These are phyloP conservation scores for Diarsia dahlii DNA, from an alignment of 2,888 invertebrate genomes.

Conservation along the genomic window DNA sequence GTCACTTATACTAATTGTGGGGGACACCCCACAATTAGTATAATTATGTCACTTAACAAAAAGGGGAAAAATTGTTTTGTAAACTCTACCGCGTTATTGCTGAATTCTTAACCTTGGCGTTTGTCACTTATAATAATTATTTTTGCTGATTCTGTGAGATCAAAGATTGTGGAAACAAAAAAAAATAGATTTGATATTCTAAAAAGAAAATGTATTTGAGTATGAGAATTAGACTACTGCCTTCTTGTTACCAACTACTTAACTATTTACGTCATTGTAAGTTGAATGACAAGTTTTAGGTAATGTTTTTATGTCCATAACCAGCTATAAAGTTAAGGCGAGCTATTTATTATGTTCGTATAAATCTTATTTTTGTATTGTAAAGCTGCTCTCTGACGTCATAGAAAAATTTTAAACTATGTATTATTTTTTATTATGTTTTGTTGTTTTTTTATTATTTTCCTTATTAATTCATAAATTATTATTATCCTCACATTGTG, in stretches of 20 bases:
- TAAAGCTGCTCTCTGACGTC: slow-evolving; percentile 1
- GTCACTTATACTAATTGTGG: too few relatives aligned
- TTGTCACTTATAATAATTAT: slow-evolving; percentile 10
- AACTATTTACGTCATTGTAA: slow-evolving; percentile 15
- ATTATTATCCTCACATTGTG: slow-evolving; percentile 10
- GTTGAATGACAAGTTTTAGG: neutral
- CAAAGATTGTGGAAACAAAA: slow-evolving; percentile 13
- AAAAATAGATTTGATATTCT: neutral
- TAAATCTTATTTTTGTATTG: neutral
- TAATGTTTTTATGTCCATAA: neutral
- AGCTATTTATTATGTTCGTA: slow-evolving; percentile 1
- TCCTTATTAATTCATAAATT: neutral
- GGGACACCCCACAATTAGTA: neutral
- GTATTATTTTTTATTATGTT: neutral
- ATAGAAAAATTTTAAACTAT: neutral
- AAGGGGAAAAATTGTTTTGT: neutral
- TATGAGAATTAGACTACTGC: neutral
- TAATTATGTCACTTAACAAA: too few relatives aligned
- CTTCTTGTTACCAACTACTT: neutral
- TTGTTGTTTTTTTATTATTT: neutral
- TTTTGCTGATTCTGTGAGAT: neutral
- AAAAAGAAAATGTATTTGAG: neutral
- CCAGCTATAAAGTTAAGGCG: neutral
- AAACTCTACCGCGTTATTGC: slow-evolving; percentile 2
- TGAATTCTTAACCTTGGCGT: slow-evolving; percentile 8